Evolutionary conservation across 2,888 invertebrate species (phyloP).

Genomic region (Lamellibrachia columna): DNA sequence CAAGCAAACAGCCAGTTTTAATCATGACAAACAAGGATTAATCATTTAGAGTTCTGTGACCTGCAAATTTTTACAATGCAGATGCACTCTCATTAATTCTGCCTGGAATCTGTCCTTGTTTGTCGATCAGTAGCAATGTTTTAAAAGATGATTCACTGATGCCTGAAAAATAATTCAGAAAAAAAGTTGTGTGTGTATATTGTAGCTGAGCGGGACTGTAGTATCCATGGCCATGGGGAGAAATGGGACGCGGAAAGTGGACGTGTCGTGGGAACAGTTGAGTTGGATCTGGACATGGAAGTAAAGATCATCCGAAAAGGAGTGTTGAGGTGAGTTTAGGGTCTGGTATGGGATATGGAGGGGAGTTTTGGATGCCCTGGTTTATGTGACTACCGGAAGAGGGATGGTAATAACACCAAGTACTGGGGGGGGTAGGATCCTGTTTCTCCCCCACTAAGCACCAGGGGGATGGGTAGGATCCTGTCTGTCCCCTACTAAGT

Average conservation of each 20-base stretch:
- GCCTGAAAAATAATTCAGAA: background rate
- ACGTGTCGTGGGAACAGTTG: conserved; percentile 72
- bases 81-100: too few species aligned
- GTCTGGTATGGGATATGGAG: background rate
- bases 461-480: too few species aligned
- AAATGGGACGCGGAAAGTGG: conserved; percentile 73
- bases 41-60: too few species aligned
- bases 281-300: conserved; percentile 74
- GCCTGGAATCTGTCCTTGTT: too few species aligned
- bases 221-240: conserved; percentile 79
- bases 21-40: too few species aligned
- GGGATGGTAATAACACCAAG: too few species aligned
- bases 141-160: background rate
- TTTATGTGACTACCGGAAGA: too few species aligned
- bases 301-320: conserved; percentile 70
- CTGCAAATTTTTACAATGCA: too few species aligned
- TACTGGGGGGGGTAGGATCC: too few species aligned
- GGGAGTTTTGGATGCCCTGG: background rate
- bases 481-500: too few species aligned
- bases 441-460: too few species aligned
- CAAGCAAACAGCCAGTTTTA: too few species aligned
- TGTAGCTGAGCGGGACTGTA: conserved; percentile 75
- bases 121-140: background rate
- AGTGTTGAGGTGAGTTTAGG: conserved; percentile 45
- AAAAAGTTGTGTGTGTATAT: conserved; percentile 7